Evolutionary conservation across 2,888 invertebrate genomes (phyloP).

Genomic region (Ichneumon xanthorius): DNA sequence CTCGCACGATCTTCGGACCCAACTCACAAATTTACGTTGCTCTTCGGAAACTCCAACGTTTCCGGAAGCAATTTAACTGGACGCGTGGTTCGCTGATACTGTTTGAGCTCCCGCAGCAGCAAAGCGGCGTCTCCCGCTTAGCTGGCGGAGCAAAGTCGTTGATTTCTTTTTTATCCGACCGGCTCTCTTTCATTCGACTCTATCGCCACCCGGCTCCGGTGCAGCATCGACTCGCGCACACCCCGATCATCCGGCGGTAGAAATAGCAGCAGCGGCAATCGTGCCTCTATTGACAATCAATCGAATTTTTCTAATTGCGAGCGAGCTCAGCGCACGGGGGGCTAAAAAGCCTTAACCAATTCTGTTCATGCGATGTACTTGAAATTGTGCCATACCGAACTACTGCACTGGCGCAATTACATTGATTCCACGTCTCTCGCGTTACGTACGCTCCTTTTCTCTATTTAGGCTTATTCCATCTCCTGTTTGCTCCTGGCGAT

Average conservation of each 20-base stretch:
- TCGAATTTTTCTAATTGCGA: slow-evolving; percentile 69
- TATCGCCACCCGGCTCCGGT: neutral
- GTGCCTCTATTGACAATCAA: slow-evolving; percentile 68
- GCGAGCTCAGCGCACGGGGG: slow-evolving; percentile 35
- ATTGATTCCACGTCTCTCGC: slow-evolving; percentile 50
- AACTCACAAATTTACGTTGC: slow-evolving; percentile 1
- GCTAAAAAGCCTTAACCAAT: slow-evolving; percentile 31
- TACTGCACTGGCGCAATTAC: slow-evolving; percentile 59
- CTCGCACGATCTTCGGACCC: neutral
- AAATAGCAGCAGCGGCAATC: slow-evolving; percentile 56
- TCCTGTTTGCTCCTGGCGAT: neutral
- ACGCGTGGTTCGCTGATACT: neutral
- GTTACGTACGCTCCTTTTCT: slow-evolving; percentile 26
- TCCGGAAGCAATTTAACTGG: neutral
- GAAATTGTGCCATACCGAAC: slow-evolving; percentile 17
- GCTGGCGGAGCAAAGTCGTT: slow-evolving; percentile 28
- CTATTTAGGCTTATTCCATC: neutral
- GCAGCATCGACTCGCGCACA: slow-evolving; percentile 18
- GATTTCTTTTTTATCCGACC: slow-evolving; percentile 3
- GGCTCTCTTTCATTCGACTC: slow-evolving; percentile 41
- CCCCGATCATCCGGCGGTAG: slow-evolving; percentile 28
- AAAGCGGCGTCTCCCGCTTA: slow-evolving; percentile 9
- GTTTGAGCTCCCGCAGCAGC: neutral
- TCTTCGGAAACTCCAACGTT: neutral
- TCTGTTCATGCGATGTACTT: slow-evolving; percentile 27